Conservation (phyloP, 2,888 invertebrate species). For the Agriopis marginaria region DNA sequence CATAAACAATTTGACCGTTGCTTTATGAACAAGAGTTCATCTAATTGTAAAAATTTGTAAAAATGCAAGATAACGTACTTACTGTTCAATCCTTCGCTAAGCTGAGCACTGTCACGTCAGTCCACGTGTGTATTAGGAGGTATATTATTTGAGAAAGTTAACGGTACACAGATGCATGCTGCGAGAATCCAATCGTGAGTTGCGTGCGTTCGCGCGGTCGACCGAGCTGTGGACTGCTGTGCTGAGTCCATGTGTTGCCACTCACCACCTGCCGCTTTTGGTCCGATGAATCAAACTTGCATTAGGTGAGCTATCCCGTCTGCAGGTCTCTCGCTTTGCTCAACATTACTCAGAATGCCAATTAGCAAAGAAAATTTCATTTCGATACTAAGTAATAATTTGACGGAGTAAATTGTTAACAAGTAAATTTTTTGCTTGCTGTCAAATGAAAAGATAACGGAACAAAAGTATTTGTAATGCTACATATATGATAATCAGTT, state of each 20-base stretch:
- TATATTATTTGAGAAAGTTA: slow-evolving; percentile 27
- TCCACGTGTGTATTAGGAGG: slow-evolving; percentile 11
- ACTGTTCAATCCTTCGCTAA: slow-evolving; percentile 10
- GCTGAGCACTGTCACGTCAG: slow-evolving; percentile 17
- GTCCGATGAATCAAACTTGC: slow-evolving; percentile 30
- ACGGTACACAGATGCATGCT: slow-evolving; percentile 27
- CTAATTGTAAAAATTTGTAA: not conserved
- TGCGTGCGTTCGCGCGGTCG: slow-evolving; percentile 31
- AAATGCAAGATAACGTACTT: slow-evolving; percentile 2
- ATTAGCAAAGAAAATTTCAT: too few relatives aligned
- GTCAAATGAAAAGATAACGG: too few relatives aligned
- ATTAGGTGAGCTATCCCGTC: not conserved
- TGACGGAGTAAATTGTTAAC: too few relatives aligned
- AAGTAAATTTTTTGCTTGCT: too few relatives aligned
- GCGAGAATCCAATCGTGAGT: slow-evolving; percentile 10
- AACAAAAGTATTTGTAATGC: too few relatives aligned
- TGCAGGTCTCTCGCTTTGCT: too few relatives aligned
- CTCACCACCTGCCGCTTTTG: slow-evolving; percentile 22
- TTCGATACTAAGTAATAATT: too few relatives aligned
- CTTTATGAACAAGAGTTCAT: slow-evolving; percentile 4
- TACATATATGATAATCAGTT: too few relatives aligned
- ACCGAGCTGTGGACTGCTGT: slow-evolving; percentile 35
- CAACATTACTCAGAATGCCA: too few relatives aligned
- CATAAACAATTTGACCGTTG: slow-evolving; percentile 15
- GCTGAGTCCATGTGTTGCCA: slow-evolving; percentile 36